These are phyloP conservation scores for Rhizomys pruinosus DNA, from an alignment of 2,113 vertebrate species.

Conservation along the genomic window DNA sequence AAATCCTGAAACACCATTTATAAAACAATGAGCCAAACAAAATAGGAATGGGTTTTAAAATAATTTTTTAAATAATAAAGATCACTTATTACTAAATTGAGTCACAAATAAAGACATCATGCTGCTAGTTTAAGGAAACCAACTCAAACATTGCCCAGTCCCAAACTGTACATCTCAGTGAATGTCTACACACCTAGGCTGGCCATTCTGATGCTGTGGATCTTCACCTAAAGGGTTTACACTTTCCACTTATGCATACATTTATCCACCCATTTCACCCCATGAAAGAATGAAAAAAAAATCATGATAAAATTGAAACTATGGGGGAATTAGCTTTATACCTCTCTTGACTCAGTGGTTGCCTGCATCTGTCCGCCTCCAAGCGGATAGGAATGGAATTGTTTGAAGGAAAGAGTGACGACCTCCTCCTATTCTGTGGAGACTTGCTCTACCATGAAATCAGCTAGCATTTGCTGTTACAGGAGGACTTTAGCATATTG, in stretches of 20 bases:
- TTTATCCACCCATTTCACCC: neutral
- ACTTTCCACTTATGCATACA: too few species aligned
- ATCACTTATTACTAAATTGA: neutral
- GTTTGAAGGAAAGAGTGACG: slow-evolving; percentile 2
- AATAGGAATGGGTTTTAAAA: neutral
- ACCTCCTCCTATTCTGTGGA: neutral
- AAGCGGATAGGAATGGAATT: neutral
- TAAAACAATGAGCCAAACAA: neutral
- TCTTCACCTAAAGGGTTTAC: neutral
- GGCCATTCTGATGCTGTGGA: neutral
- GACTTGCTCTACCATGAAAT: neutral
- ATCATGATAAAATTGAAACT: neutral
- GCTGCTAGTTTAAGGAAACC: neutral
- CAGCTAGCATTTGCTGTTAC: neutral
- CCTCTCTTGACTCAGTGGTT: neutral
- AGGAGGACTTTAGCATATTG: neutral
- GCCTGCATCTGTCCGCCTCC: neutral
- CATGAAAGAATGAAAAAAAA: neutral
- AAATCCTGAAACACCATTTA: neutral
- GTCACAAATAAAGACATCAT: neutral
- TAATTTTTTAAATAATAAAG: neutral
- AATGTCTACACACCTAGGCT: neutral
- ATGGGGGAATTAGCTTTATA: neutral
- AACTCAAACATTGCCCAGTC: neutral
- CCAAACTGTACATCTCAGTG: neutral